Evolutionary conservation across 2,797 vertebrate genomes (phyloP), one percentile per base, ranked within the genome.

Genomic region (Crocodylus rhombifer): DNA sequence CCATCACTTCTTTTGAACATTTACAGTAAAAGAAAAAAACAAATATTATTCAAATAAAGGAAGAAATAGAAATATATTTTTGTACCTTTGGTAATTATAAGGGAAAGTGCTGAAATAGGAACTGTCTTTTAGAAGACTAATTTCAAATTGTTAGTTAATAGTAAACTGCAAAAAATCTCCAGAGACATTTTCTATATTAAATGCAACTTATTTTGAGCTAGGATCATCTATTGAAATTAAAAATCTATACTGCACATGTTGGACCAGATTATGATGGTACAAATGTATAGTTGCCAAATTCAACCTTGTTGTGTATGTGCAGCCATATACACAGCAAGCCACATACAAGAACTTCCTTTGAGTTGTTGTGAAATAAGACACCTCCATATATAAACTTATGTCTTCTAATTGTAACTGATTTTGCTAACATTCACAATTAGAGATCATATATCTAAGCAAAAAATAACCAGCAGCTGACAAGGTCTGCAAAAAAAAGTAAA

Each of bases 171-270:
- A 55, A 60, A 55, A 26, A 84, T 91, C 91, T 42, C 95, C 57
- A 84, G 79, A 79, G 92, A 87, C 86, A 92, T 95, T 96, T 96
- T 95, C 77, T 79, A 89, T 85, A 90, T 77, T 89, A 96, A 95
- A 91, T 88, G 86, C 81, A 61, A 96, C 62, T 56, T 78, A 18
- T 30, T 93, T 83, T 63, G 10, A 82, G 42, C 42, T 51, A 51
- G 42, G 42, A 91, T 75, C 26, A 23, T 88, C 58, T 20, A 61
- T 90, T 90, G 56, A 86, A 74, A 63, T 90, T 88, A 60, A 86
- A 74, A 75, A 51, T 65, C n/a, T 76, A 7, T 7, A 21, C 26
- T 65, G 15, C 3, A n/a, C 6, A 75, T 77, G 6, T 79, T 74
- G 23, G 80, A 63, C 25, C 64, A 9, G 6, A 8, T 87, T 84